These are phyloP conservation scores for Temnothorax curvispinosus DNA, from an alignment of 1,140 invertebrate species.

Conservation along the genomic window DNA sequence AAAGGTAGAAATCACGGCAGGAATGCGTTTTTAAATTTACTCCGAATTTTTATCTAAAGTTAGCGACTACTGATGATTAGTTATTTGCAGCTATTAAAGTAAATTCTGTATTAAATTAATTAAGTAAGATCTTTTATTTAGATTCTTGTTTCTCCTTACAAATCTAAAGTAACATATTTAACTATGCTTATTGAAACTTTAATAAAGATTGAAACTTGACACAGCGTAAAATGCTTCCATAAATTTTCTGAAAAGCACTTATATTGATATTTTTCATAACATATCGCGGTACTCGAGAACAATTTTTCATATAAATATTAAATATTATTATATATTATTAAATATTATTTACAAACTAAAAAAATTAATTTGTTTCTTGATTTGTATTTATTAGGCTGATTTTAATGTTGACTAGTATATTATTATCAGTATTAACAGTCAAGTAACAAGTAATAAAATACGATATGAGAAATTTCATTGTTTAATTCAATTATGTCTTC, in stretches of 20 bases:
- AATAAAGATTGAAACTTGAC: neutral
- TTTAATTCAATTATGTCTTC: neutral
- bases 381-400: neutral
- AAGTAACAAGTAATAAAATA: neutral
- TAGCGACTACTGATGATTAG: neutral
- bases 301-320: slow-evolving; percentile 1
- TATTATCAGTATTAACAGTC: neutral
- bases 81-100: neutral
- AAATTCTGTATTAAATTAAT: neutral
- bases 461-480: neutral
- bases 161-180: neutral
- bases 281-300: neutral
- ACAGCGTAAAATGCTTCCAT: too few relatives aligned
- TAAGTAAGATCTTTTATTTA: neutral
- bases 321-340: neutral
- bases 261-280: neutral
- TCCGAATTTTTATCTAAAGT: neutral
- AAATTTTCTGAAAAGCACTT: neutral
- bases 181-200: neutral
- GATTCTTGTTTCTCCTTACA: neutral
- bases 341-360: slow-evolving; percentile 8
- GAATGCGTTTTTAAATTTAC: neutral
- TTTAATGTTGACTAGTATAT: neutral
- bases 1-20: neutral
- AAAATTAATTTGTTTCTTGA: neutral